Evolutionary conservation across 2,797 vertebrate genomes (phyloP).

Genomic region (Chiropotes sagulatus): DNA sequence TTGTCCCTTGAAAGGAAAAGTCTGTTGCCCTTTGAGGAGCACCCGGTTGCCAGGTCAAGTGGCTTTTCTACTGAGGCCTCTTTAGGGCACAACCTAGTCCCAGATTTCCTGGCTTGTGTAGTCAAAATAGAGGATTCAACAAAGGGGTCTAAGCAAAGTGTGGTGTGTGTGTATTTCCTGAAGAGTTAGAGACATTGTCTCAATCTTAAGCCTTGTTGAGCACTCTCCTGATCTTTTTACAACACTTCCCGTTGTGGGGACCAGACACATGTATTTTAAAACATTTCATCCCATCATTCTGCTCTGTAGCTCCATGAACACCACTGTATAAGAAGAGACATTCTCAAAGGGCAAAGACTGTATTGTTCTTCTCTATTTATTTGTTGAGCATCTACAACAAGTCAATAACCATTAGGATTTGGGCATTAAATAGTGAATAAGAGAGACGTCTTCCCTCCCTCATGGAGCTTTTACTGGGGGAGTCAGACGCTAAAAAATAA

Average conservation of each 20-base stretch:
- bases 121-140: not conserved
- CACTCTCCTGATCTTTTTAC: not conserved
- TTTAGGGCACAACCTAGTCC: not conserved
- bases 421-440: not conserved
- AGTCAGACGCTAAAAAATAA: constrained; percentile 32
- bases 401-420: not conserved
- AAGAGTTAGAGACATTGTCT: not conserved
- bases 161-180: not conserved
- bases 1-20: not conserved
- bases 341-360: not conserved
- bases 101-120: not conserved
- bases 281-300: not conserved
- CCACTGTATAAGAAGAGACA: not conserved
- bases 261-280: not conserved
- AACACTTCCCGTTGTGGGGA: not conserved
- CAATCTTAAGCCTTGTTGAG: not conserved
- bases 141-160: not conserved
- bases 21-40: not conserved
- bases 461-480: not conserved
- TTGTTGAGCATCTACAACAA: not conserved
- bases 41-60: not conserved
- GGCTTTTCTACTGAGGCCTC: not conserved
- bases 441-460: not conserved
- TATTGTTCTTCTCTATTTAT: not conserved
- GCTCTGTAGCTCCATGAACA: not conserved